Evolutionary conservation across 2,888 invertebrate genomes (phyloP), one percentile per base, ranked within the genome.

Genomic region (Osedax frankpressi): DNA sequence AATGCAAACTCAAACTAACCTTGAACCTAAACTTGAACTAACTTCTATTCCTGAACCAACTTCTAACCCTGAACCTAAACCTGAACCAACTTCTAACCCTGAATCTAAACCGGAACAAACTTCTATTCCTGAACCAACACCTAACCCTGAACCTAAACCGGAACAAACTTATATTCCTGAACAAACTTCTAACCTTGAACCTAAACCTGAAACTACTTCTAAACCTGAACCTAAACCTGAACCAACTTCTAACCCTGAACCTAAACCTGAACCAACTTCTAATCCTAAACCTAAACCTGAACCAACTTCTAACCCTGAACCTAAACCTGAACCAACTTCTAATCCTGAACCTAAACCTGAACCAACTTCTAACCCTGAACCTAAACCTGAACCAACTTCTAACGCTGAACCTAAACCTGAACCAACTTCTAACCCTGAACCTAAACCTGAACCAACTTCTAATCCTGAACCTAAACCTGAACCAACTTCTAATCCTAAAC

Each of bases 281-380:
- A 69, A 26, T 25, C 67, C 29, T 26, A 44, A 67, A 63, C 30
- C 73, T 2, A 76, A 74, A 75, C 65, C 76, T 44, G 76, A 75
- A 59, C 60, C 62, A 26, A 44, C 11, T 24, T 67, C 44, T 1
- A 63, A 14, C 24, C 14, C 30, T 28, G 67, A 70, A 71, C 27
- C 28, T 25, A 72, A 27, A 28, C 29, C 2, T 19, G 65, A 63
- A 74, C 59, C 11, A 25, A 26, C 14, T 3, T 3, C 26, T 62
- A 26, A 3, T 1, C 6, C 63, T 1, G 63, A 3, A 11, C 62
- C 62, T 2, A 59, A 14, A 3, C 65, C 14, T 28, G 72, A 71
- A 71, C 1, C 63, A 19, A 72, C 59, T 44, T 11, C 71, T 14
- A 75, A 29, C 11, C 25, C 24, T 70, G 72, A 60, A 28, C 24